Base-by-base conservation (phyloP, 2,113 vertebrate species). In the Nothocercus julius region DNA sequence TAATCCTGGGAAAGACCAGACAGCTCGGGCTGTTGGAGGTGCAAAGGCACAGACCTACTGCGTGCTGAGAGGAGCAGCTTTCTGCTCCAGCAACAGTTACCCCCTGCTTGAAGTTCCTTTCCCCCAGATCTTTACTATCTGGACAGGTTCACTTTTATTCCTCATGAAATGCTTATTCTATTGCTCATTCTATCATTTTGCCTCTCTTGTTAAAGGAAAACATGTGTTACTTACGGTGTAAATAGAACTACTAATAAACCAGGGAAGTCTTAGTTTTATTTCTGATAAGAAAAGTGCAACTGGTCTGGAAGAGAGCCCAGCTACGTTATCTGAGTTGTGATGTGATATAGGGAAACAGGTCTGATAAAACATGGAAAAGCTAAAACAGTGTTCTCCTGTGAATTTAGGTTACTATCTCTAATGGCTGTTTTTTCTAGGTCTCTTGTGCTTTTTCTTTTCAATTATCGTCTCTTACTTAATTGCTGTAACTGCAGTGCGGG, bases 1-100 rank as follows among this genome's bases (percentile, higher is more conserved):
- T 34, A 93, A 62, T 27, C 28, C 76, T 78, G 72, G 92, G 76
- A 21, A 85, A 92, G 85, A 73, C 1, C 85, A 83, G 64, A 59
- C 30, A 40, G 36, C 36, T 0, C 0, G 66, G 86, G n/a, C 32
- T 94, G 62, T 6, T 2, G 49, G 38, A 40, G 30, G 27, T 25
- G 11, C 24, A 42, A 61, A 1, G 2, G 54, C 40, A 66, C 12
- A 84, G 49, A 36, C 36, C 68, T 74, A 44, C n/a, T 38, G 0
- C 40, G 11, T n/a, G 6, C 20, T 69, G 3, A 19, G 12, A 45
- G 44, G 49, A 72, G 16, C 27, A 47, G 15, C 47, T 51, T 85
- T 78, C 61, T 81, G 51, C 42, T 36, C 64, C 12, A 5, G 66
- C 45, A 85, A 82, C 59, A 53, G 51, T 30, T 63, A 17, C 40